Conservation (phyloP, 2,888 invertebrate genomes). For the Eucriotettix oculatus region DNA sequence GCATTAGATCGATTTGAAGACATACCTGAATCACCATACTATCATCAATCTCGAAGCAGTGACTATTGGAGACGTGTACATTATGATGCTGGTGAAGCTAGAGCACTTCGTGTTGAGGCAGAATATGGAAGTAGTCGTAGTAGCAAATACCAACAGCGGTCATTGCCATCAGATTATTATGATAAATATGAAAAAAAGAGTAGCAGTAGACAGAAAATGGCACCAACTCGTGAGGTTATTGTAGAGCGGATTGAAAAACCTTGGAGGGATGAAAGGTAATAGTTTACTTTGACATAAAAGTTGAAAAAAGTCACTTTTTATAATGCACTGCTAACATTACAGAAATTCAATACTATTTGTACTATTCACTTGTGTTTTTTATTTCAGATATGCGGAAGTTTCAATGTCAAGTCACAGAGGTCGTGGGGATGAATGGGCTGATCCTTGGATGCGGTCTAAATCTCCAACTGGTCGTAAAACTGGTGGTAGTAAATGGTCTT, state of each 20-base stretch:
- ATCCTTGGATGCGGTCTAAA: slow-evolving; percentile 80
- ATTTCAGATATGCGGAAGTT: slow-evolving; percentile 9
- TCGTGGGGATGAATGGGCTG: slow-evolving; percentile 81
- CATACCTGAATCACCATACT: slow-evolving; percentile 24
- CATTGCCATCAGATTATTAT: slow-evolving; percentile 9
- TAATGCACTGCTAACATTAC: not conserved
- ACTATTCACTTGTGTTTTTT: not conserved
- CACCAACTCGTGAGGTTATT: slow-evolving; percentile 47
- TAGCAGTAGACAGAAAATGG: slow-evolving; percentile 2
- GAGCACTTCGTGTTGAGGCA: slow-evolving; percentile 12
- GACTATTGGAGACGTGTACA: slow-evolving; percentile 20
- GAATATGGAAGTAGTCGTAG: slow-evolving; percentile 24
- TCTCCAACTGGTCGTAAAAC: slow-evolving; percentile 41
- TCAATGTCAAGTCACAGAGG: slow-evolving; percentile 6
- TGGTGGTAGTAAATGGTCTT: slow-evolving; percentile 24
- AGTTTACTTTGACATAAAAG: not conserved
- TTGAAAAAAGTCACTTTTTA: not conserved
- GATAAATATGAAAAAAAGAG: slow-evolving; percentile 26
- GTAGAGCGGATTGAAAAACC: slow-evolving; percentile 46
- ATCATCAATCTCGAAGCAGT: slow-evolving; percentile 11
- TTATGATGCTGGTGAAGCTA: slow-evolving; percentile 19
- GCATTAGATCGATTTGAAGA: slow-evolving; percentile 23
- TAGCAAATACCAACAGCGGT: slow-evolving; percentile 6
- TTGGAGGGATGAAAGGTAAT: slow-evolving; percentile 20
- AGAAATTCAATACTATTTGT: not conserved